phyloP scores from a whole-genome alignment of 2,113 vertebrate species.

The Chlamydotis undulata region DNA sequence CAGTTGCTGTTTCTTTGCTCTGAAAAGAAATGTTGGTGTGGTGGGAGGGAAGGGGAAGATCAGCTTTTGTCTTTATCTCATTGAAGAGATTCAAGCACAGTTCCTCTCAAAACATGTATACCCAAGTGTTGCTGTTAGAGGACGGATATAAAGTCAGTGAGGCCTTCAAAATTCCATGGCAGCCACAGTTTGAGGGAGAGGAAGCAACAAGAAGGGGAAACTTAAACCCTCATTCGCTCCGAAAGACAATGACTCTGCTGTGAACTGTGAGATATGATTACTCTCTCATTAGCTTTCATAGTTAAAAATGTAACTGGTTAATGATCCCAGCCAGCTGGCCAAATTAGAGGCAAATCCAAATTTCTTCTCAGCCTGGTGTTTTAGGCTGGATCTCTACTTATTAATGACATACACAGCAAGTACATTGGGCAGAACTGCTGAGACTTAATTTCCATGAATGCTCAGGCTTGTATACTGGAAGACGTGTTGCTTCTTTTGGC shows the following conservation, averaged over 20 bases:
- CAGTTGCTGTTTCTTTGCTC: slow-evolving; percentile 24
- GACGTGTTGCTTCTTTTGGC: not conserved
- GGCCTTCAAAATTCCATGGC: not conserved
- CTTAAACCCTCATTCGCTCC: not conserved
- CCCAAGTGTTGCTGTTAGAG: not conserved
- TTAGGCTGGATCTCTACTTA: not conserved
- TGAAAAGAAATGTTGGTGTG: not conserved
- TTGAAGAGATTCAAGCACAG: not conserved
- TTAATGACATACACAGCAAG: not conserved
- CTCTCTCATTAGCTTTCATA: slow-evolving; percentile 3
- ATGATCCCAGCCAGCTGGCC: not conserved
- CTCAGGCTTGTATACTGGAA: not conserved
- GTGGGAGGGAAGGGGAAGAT: not conserved
- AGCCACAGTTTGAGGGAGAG: not conserved
- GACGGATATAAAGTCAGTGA: not conserved
- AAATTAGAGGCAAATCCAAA: not conserved
- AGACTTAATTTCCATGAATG: not conserved
- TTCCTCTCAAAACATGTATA: not conserved
- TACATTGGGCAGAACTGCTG: not conserved
- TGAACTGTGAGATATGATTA: slow-evolving; percentile 4
- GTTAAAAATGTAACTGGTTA: not conserved
- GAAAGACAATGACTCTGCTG: not conserved
- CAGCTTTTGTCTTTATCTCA: not conserved
- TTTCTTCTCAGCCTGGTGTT: not conserved
- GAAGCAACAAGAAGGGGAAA: not conserved